Percentiles rank a stretch among this genome's conserved stretches.
Conservation (phyloP, 2,113 vertebrate species). For the Platysteira castanea region DNA sequence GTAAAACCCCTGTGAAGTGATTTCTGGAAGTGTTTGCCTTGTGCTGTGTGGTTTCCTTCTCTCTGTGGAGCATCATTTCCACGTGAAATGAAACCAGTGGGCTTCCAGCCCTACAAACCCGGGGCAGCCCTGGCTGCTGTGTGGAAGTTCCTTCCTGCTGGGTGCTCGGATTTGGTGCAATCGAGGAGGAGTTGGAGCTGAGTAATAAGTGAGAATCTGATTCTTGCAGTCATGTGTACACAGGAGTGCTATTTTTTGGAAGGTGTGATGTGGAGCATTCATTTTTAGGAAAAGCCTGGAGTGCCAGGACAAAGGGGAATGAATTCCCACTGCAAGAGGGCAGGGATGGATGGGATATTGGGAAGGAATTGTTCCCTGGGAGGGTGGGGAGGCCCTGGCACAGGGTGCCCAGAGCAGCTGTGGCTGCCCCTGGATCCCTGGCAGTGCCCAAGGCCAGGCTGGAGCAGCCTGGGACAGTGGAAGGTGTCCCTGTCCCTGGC, state of each 20-base stretch:
- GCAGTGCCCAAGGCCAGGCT: not conserved
- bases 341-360: not conserved
- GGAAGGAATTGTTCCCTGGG: not conserved
- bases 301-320: not conserved
- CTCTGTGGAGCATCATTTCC: constrained; percentile 61
- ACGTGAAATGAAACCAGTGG: constrained; percentile 61
- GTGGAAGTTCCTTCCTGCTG: not conserved
- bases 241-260: not conserved
- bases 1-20: constrained; percentile 49
- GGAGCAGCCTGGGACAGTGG: not conserved
- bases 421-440: not conserved
- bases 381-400: not conserved
- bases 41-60: constrained; percentile 20
- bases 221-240: fast-evolving
- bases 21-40: constrained; percentile 21
- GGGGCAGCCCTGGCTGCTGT: not conserved
- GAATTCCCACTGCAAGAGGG: not conserved
- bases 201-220: not conserved
- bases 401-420: not conserved
- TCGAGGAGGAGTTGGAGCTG: not conserved
- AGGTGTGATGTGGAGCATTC: not conserved
- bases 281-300: not conserved
- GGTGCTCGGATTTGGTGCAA: not conserved
- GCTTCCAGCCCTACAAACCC: not conserved
- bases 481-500: not conserved